Evolutionary conservation across 2,113 vertebrate species (phyloP), one percentile per base, ranked within the genome.

Genomic region (Amblyopsis rosae): DNA sequence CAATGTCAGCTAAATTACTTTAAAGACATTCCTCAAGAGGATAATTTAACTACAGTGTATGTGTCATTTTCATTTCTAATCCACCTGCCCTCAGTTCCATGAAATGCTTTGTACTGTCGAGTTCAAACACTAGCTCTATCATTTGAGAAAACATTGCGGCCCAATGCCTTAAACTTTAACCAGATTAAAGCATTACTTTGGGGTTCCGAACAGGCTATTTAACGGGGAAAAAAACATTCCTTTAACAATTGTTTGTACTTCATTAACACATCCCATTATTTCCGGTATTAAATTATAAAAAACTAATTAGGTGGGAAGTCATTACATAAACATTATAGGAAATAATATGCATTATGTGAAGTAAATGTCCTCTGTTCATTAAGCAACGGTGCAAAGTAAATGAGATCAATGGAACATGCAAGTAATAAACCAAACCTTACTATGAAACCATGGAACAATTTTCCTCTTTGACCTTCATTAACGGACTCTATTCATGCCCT

Each of bases 401-500:
- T 76, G 62, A 54, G 50, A 72, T 65, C 61, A 59, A 49, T 49
- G 56, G 65, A 56, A 57, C 41, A 65, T n/a, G 17, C 49, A 67
- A 79, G 76, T 88, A 88, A 89, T 82, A 83, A 69, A 86, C 69
- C 67, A 70, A 74, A 75, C 77, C 80, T 81, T 72, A 66, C 65
- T 73, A 67, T 77, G 78, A 82, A 86, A 77, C 71, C 63, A 69
- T 46, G 56, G 70, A 62, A 61, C 82, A 65, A 19, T 75, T 86
- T 80, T 81, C 81, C 88, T 77, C 56, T 86, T 83, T 90, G 84
- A 88, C 87, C 90, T 90, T 90, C 81, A 85, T 90, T 91, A 91
- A 82, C 83, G 80, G 79, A 67, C 77, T 84, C 83, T 72, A 85
- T 84, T 88, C 86, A 88, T 80, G 65, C 76, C 69, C 58, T 66